Evolutionary conservation across 2,888 invertebrate species (phyloP), one percentile per base, ranked within the genome.

Genomic region (Tethea ocularis): DNA sequence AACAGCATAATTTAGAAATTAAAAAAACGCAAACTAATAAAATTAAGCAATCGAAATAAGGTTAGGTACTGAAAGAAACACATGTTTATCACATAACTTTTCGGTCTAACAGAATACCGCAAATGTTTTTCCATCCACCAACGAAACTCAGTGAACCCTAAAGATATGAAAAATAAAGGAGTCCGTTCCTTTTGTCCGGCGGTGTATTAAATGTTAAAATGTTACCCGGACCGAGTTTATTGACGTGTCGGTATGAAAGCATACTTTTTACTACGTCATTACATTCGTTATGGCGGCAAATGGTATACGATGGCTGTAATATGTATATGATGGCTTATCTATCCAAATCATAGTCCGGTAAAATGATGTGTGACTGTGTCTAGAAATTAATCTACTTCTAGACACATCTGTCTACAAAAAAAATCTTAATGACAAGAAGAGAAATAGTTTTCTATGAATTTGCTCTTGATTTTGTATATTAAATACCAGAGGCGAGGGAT

Each of bases 151-250:
- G 74, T 60, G 77, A 61, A 65, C 77, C 78, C 75, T 71, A 70
- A 72, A 59, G 57, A 56, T 63, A 65, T 72, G 66, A 67, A 75
- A 77, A 76, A 74, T 69, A 76, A 78, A 77, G 68, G 71, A 72
- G 75, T 64, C 57, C 57, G 26, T 51, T 46, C 56, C 70, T 67
- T 73, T 75, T 75, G 72, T 72, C 61, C 63, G 68, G 58, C 69
- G 71, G 65, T 75, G 65, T 76, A 76, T 69, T 73, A 75, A 72
- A 69, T 61, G 66, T 63, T 58, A 52, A 57, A 60, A 59, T 54
- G 56, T 60, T 17, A 36, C 38, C 57, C 58, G 59, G 61, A 46
- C 46, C 53, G 61, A 38, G 61, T 61, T 61, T 61, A 63, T 63
- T 54, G 54, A 54, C 33, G 54, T 29, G 20, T 13, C 20, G 20